phyloP scores from a whole-genome alignment of 2,888 invertebrate species.

The Metopia argyrocephala region DNA sequence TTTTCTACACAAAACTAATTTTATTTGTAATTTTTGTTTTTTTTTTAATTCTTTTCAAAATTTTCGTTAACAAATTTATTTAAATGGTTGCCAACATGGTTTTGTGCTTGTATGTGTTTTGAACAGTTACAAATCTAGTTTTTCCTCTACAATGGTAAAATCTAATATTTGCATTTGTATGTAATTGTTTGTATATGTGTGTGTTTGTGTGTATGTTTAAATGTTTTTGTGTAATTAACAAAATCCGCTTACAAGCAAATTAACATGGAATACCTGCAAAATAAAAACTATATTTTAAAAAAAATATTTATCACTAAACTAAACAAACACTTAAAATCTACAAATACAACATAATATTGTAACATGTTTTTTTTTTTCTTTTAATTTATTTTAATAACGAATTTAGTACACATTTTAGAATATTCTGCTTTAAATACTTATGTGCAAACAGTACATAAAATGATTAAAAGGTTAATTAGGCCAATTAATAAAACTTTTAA shows the following conservation, averaged over 20 bases:
- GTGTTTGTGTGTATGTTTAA: neutral
- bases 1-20: too few relatives aligned
- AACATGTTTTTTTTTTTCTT: too few relatives aligned
- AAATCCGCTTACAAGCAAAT: slow-evolving; percentile 45
- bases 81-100: slow-evolving; percentile 35
- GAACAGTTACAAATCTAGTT: neutral
- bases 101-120: neutral
- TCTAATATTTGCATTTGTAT: slow-evolving; percentile 5
- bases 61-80: slow-evolving; percentile 50
- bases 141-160: neutral
- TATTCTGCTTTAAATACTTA: too few relatives aligned
- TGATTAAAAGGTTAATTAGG: too few relatives aligned
- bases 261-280: slow-evolving; percentile 28
- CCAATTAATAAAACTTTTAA: too few relatives aligned
- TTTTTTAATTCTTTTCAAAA: slow-evolving; percentile 29
- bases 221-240: slow-evolving; percentile 7
- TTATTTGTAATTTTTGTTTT: neutral
- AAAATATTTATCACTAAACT: too few relatives aligned
- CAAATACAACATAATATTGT: too few relatives aligned
- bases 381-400: too few relatives aligned
- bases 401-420: too few relatives aligned
- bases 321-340: too few relatives aligned
- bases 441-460: too few relatives aligned
- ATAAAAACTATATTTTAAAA: neutral
- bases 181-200: too few relatives aligned